Conservation (phyloP, 2,888 invertebrate species). For the Lysandra bellargus region DNA sequence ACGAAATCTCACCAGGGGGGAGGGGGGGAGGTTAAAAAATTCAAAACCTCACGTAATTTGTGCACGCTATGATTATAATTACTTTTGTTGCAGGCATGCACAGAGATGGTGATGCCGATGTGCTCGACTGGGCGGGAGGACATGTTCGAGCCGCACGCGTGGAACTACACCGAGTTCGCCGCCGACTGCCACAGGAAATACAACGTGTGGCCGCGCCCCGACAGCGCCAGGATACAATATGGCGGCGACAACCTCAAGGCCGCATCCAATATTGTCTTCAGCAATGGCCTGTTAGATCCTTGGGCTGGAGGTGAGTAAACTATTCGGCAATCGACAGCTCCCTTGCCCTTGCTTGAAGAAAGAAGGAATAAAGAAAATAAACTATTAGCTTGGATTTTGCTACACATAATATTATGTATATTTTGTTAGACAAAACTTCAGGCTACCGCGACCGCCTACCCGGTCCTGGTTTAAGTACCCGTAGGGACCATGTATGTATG, state of each 20-base stretch:
- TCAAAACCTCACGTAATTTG: too few species aligned
- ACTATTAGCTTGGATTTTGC: too few species aligned
- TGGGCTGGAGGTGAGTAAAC: conserved; percentile 86
- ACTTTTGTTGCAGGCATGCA: conserved; percentile 85
- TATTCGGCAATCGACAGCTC: too few species aligned
- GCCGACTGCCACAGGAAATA: conserved; percentile 85
- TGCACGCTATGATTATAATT: background rate
- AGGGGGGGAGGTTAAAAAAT: too few species aligned
- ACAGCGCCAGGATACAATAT: conserved; percentile 87
- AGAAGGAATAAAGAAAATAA: too few species aligned
- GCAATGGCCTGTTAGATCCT: conserved; percentile 92
- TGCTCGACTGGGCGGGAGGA: conserved; percentile 88
- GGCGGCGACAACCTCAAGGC: conserved; percentile 88
- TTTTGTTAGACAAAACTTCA: too few species aligned
- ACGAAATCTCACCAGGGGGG: too few species aligned
- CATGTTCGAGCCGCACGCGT: conserved; percentile 89
- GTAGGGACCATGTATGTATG: too few species aligned
- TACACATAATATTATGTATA: too few species aligned
- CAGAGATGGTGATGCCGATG: conserved; percentile 98
- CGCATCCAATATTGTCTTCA: conserved; percentile 87
- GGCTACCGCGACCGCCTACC: too few species aligned
- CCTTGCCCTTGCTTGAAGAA: too few species aligned
- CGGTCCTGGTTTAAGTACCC: too few species aligned
- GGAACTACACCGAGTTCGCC: conserved; percentile 85
- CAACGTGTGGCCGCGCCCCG: conserved; percentile 83